Percentiles rank a stretch among this genome's conserved stretches.
Conservation (phyloP, 92 coral and sea anemone genomes). For the Parazoanthus swiftii region DNA sequence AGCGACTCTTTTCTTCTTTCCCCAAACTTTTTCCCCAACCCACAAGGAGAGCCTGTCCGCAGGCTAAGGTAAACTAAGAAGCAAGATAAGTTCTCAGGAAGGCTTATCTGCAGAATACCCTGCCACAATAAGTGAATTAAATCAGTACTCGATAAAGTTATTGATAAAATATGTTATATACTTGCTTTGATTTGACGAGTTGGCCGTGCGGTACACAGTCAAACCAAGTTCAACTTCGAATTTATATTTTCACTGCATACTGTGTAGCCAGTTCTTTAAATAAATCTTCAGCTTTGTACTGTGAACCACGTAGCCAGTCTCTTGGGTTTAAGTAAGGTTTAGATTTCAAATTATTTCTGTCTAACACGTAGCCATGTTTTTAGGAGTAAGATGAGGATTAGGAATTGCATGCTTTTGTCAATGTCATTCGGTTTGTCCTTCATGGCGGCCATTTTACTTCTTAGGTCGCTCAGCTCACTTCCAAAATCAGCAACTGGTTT, state of each 20-base stretch:
- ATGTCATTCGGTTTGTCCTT: slow-evolving; percentile 35
- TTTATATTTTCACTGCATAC: not conserved
- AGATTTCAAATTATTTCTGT: not conserved
- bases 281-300: not conserved
- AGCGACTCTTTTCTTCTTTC: no score
- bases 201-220: not conserved
- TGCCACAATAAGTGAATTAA: not conserved
- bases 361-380: not conserved
- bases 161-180: not conserved
- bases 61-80: not conserved
- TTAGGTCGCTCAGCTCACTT: slow-evolving; percentile 22
- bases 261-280: not conserved
- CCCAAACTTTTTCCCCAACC: no score
- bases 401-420: slow-evolving; percentile 35
- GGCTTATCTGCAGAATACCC: slow-evolving; percentile 5
- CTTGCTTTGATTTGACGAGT: not conserved
- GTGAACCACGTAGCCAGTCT: not conserved
- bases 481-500: slow-evolving; percentile 12
- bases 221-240: not conserved
- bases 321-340: not conserved
- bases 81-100: not conserved
- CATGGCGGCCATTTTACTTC: slow-evolving; percentile 42
- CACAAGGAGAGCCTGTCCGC: no score
- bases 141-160: not conserved
- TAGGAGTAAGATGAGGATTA: not conserved